These are phyloP conservation scores for Kryptolebias marmoratus DNA, from an alignment of 2,113 vertebrate species.

Conservation along the genomic window DNA sequence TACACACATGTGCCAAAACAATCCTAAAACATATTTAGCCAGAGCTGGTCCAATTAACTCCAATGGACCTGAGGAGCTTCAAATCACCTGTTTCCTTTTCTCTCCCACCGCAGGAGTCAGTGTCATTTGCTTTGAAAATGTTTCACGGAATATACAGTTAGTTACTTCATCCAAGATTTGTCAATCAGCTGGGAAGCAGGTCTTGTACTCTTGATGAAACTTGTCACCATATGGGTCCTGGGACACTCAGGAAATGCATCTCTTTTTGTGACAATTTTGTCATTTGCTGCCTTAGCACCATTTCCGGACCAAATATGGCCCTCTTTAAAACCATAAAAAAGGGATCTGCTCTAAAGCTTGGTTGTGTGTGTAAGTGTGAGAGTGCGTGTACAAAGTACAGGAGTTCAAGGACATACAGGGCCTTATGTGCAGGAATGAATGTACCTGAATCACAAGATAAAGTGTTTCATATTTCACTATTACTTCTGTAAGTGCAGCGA, in stretches of 20 bases:
- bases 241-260: constrained; percentile 62
- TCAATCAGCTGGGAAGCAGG: neutral
- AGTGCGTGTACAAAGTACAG: constrained; percentile 37
- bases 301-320: constrained; percentile 59
- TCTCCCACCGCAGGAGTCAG: neutral
- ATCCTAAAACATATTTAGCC: constrained; percentile 2
- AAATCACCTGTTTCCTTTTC: constrained; percentile 37
- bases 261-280: constrained; percentile 47
- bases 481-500: constrained; percentile 58
- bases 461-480: constrained; percentile 65
- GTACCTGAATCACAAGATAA: constrained; percentile 68
- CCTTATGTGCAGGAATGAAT: constrained; percentile 52
- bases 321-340: constrained; percentile 56
- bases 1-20: constrained; percentile 18
- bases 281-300: constrained; percentile 42
- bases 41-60: too few relatives aligned
- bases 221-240: constrained; percentile 49
- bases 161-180: constrained; percentile 17
- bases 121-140: constrained; percentile 16
- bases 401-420: constrained; percentile 71
- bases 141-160: neutral
- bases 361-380: constrained; percentile 21
- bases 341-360: constrained; percentile 13
- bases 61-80: constrained; percentile 12
- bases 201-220: constrained; percentile 52